Base-by-base conservation (phyloP, 64 coral and sea anemone genomes). In the Trachythela sp. region DNA sequence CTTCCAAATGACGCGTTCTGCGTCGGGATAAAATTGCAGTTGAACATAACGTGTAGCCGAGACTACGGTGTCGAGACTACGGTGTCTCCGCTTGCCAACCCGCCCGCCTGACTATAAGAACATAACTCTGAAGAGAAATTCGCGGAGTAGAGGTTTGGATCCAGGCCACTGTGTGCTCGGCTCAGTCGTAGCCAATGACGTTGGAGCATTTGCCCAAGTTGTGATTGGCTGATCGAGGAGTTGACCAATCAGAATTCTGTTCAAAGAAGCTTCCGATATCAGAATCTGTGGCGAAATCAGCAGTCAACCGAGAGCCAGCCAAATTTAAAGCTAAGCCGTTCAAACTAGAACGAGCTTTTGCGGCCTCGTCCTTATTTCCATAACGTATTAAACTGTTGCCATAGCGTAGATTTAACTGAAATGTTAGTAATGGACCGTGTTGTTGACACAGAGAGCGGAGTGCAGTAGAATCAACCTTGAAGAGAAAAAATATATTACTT, bases 211-310 rank as follows among this genome's bases (percentile, higher is more conserved):
- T n/a, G 89, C 13, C 33, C 75, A 80, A 37, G 75, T 80, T 35
- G 75, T 80, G 26, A 37, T 80, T 80, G 75, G 75, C 37, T 35
- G 75, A n/a, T n/a, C n/a, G n/a, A 36, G 75, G 20, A 29, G 75
- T 0, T 39, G 75, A 80, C 96, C 96, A 99, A 45, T 99, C 96
- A 83, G 91, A 85, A 31, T 91, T 94, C 83, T 99, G 96, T 59
- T 99, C 96, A 54, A 99, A 99, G 87, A 99, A 99, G 72, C 91
- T 92, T 24, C 93, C 96, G 38, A 99, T 99, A 36, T 99, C 96
- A 76, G 91, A 88, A 38, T 99, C 96, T 30, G 93, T 99, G 10
- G 96, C 96, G 40, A 99, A 99, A 56, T 99, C 93, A 29, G 96
- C 96, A 24, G 76, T 85, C 27, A 99, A 54, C 15, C 92, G 86